A percentile compares a stretch with the other conserved stretches of the same genome.
These are phyloP conservation scores for Echinometra lucunter DNA, from an alignment of 53 echinoderm and acorn worm genomes.

Conservation along the genomic window DNA sequence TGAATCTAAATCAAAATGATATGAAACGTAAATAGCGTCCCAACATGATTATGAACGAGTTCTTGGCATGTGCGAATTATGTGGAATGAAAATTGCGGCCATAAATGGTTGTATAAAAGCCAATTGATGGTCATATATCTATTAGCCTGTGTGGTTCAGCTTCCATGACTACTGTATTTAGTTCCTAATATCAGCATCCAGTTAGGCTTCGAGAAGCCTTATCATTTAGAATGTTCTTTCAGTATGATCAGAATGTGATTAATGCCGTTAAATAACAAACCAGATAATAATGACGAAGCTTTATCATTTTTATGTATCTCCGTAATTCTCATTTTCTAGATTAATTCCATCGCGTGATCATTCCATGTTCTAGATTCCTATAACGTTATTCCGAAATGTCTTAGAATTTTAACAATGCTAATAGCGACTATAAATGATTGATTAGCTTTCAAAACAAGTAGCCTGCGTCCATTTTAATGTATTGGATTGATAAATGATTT, in stretches of 20 bases:
- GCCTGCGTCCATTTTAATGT: background rate
- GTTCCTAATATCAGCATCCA: background rate
- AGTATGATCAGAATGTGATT: background rate
- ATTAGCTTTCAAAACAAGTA: background rate
- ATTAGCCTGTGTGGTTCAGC: background rate
- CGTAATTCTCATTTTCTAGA: background rate
- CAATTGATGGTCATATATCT: background rate
- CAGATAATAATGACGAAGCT: background rate
- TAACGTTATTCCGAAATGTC: background rate
- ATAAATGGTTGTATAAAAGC: slow-evolving; percentile 16
- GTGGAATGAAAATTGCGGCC: background rate
- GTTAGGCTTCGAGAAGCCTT: background rate
- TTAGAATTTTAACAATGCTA: background rate
- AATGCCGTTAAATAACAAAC: background rate
- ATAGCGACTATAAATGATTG: background rate
- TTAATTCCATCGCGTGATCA: background rate
- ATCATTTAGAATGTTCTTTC: background rate
- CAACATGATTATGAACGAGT: background rate
- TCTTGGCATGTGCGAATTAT: background rate
- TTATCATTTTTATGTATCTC: background rate
- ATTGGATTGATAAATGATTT: background rate
- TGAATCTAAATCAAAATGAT: no score
- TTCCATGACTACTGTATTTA: background rate
- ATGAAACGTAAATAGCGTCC: no score
- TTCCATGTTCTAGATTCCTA: background rate